Evolutionary conservation across 92 coral and sea anemone species (phyloP).

Genomic region (Paragorgia papillata): DNA sequence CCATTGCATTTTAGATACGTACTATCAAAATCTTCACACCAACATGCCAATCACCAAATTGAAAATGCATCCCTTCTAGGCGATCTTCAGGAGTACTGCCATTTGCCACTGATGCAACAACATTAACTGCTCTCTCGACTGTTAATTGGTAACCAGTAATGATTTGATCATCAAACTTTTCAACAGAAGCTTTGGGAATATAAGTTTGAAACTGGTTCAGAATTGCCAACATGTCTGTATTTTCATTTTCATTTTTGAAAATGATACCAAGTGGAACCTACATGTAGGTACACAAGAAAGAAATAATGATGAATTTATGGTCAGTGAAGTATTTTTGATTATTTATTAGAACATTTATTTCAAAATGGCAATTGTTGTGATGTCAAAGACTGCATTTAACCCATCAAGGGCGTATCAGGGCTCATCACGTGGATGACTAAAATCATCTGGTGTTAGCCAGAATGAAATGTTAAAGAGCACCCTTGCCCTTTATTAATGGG

Average conservation of each 20-base stretch:
- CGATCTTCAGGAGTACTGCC: constrained; percentile 60
- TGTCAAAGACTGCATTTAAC: too few relatives aligned
- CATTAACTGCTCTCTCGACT: constrained; percentile 66
- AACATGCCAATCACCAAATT: constrained; percentile 69
- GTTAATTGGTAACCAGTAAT: too few relatives aligned
- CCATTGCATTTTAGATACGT: constrained; percentile 20
- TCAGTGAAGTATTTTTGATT: not conserved
- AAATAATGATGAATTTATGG: too few relatives aligned
- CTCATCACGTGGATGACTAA: too few relatives aligned
- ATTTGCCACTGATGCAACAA: constrained; percentile 61
- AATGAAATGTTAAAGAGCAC: too few relatives aligned
- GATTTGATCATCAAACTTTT: constrained; percentile 43
- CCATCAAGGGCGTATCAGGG: too few relatives aligned
- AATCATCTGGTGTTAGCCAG: too few relatives aligned
- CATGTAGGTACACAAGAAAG: too few relatives aligned
- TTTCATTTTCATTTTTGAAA: constrained; percentile 63
- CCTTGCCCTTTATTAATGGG: too few relatives aligned
- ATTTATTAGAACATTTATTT: not conserved
- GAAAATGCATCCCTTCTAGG: constrained; percentile 57
- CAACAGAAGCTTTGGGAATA: constrained; percentile 53
- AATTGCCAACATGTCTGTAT: constrained; percentile 65
- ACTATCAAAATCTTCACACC: constrained; percentile 59
- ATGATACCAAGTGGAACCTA: constrained; percentile 74
- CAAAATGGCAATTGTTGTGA: too few relatives aligned
- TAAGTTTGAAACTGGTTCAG: constrained; percentile 59